Conservation (phyloP, 2,797 vertebrate species). For the Ciconia nigra region DNA sequence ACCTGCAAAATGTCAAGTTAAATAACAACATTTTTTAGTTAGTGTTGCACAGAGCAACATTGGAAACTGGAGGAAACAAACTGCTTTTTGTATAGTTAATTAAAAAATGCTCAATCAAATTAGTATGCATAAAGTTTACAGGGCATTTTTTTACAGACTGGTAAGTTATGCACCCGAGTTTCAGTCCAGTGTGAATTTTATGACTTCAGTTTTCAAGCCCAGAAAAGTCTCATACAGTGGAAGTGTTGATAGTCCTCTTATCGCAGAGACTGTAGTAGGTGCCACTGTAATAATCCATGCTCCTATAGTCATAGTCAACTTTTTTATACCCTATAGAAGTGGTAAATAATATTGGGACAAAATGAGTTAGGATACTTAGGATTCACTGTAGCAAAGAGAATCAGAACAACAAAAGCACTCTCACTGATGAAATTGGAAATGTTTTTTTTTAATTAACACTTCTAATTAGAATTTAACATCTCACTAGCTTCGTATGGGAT, state of each 20-base stretch:
- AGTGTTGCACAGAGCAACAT: neutral
- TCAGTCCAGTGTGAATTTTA: neutral
- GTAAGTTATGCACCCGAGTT: neutral
- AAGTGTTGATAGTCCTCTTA: slow-evolving; percentile 20
- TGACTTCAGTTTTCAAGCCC: neutral
- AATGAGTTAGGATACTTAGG: slow-evolving; percentile 77
- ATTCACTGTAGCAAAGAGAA: slow-evolving; percentile 81
- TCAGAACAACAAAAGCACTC: slow-evolving; percentile 79
- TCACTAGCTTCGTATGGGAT: slow-evolving; percentile 83
- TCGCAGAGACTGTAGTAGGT: slow-evolving; percentile 3
- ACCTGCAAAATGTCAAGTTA: neutral
- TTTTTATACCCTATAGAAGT: slow-evolving; percentile 62
- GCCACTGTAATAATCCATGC: slow-evolving; percentile 24
- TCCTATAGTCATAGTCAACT: slow-evolving; percentile 35
- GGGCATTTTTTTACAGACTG: neutral
- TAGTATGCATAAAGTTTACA: neutral
- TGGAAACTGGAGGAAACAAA: neutral
- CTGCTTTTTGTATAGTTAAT: neutral
- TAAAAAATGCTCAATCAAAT: neutral
- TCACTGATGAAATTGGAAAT: slow-evolving; percentile 83
- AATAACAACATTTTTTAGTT: neutral
- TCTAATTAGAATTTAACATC: slow-evolving; percentile 86
- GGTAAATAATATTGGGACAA: slow-evolving; percentile 73
- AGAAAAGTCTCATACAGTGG: neutral
- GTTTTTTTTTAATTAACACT: slow-evolving; percentile 85